phyloP scores from a whole-genome alignment of 2,888 invertebrate genomes.

The Eilema caniola region DNA sequence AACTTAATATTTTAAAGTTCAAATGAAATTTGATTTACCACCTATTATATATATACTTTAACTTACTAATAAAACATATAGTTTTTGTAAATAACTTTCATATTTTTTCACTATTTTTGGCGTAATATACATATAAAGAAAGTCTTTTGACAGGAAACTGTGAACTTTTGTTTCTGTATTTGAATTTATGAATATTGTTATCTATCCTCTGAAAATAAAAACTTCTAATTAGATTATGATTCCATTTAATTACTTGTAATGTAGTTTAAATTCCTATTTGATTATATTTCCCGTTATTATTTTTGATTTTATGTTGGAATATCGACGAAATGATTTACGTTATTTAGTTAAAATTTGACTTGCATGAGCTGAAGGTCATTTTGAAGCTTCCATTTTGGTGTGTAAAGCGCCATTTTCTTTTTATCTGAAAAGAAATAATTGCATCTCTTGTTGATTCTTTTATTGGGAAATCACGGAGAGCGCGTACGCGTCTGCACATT shows the following conservation, averaged over 20 bases:
- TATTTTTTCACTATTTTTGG: neutral
- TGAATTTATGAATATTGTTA: constrained; percentile 35
- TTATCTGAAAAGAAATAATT: constrained; percentile 40
- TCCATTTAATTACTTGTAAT: neutral
- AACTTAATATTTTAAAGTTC: neutral
- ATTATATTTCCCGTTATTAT: neutral
- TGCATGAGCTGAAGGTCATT: constrained; percentile 51
- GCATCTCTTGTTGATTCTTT: constrained; percentile 60
- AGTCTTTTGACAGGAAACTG: constrained; percentile 8
- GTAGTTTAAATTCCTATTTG: neutral
- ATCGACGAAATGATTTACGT: neutral
- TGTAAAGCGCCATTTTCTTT: constrained; percentile 59
- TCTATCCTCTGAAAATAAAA: constrained; percentile 35
- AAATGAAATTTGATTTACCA: neutral
- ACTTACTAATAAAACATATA: neutral
- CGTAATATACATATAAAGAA: neutral
- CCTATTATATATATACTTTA: neutral
- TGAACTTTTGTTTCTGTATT: constrained; percentile 31
- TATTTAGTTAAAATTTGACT: constrained; percentile 15
- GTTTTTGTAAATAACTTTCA: neutral
- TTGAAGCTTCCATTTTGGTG: constrained; percentile 66
- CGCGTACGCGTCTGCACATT: constrained; percentile 63
- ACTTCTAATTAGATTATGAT: neutral
- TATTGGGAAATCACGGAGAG: constrained; percentile 67
- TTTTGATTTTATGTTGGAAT: constrained; percentile 13